Conservation (phyloP, 2,888 invertebrate species). For the Amaurobius ferox region DNA sequence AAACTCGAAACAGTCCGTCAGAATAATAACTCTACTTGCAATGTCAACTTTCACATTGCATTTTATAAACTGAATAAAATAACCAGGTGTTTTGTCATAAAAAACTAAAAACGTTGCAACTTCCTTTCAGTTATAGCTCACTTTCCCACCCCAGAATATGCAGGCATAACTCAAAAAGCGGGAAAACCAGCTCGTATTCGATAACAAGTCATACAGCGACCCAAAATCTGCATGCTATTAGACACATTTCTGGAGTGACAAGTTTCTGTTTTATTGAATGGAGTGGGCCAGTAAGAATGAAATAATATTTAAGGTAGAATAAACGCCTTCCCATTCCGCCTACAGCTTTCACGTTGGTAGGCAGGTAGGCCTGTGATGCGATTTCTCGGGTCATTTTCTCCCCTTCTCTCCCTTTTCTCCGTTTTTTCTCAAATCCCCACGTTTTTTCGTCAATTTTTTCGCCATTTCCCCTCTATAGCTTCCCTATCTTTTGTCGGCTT, state of each 20-base stretch:
- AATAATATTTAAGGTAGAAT: conserved; percentile 11
- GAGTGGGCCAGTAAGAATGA: not conserved
- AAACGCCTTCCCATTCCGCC: conserved; percentile 8
- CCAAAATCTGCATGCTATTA: conserved; percentile 12
- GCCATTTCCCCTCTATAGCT: conserved; percentile 58
- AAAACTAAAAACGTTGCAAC: too few species aligned
- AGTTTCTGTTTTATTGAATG: conserved; percentile 16
- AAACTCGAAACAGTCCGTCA: too few species aligned
- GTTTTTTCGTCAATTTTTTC: conserved; percentile 44
- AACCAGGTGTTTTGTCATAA: too few species aligned
- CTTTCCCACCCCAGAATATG: not conserved
- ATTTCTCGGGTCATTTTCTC: conserved; percentile 70
- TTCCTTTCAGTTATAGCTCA: not conserved
- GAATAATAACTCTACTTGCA: too few species aligned
- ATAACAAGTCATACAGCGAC: not conserved
- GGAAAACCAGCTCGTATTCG: not conserved
- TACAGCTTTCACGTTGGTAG: conserved; percentile 14
- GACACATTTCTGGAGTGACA: not conserved
- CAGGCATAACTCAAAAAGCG: not conserved
- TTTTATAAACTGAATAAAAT: too few species aligned
- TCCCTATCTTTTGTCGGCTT: conserved; percentile 66
- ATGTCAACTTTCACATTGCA: too few species aligned
- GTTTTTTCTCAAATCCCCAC: conserved; percentile 55
- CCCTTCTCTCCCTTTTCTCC: conserved; percentile 39
- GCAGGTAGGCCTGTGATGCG: conserved; percentile 63